Evolutionary conservation across 1,140 invertebrate species (phyloP).

Genomic region (Danaus melanippus): DNA sequence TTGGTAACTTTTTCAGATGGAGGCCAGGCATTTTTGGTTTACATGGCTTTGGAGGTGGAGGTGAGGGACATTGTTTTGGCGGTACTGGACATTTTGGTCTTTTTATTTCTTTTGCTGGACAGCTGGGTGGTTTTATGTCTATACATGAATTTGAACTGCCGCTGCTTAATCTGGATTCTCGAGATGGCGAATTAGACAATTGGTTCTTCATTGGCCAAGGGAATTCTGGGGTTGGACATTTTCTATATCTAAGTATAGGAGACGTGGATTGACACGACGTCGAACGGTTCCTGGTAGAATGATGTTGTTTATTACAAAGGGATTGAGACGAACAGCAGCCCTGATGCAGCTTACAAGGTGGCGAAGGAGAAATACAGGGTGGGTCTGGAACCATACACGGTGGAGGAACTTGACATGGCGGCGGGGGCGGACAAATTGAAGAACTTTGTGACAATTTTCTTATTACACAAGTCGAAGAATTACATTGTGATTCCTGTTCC

Average conservation of each 20-base stretch:
- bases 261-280: neutral
- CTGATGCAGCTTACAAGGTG: too few relatives aligned
- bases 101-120: constrained; percentile 14
- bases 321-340: neutral
- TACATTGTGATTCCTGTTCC: neutral
- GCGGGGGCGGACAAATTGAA: neutral
- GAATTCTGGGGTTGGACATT: constrained; percentile 9
- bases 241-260: constrained; percentile 3
- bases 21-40: constrained; percentile 22
- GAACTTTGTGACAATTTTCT: neutral
- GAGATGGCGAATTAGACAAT: constrained; percentile 12
- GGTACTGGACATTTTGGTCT: constrained; percentile 16
- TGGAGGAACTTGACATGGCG: neutral
- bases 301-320: constrained; percentile 1
- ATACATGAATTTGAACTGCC: too few relatives aligned
- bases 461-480: constrained; percentile 1
- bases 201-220: constrained; percentile 16
- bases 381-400: neutral
- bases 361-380: too few relatives aligned
- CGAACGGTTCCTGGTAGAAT: neutral
- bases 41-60: constrained; percentile 12
- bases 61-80: constrained; percentile 1
- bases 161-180: constrained; percentile 11
- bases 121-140: neutral
- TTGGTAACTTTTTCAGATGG: constrained; percentile 28